phyloP scores from a whole-genome alignment of 2,888 invertebrate species.

The Gortyna flavago region DNA sequence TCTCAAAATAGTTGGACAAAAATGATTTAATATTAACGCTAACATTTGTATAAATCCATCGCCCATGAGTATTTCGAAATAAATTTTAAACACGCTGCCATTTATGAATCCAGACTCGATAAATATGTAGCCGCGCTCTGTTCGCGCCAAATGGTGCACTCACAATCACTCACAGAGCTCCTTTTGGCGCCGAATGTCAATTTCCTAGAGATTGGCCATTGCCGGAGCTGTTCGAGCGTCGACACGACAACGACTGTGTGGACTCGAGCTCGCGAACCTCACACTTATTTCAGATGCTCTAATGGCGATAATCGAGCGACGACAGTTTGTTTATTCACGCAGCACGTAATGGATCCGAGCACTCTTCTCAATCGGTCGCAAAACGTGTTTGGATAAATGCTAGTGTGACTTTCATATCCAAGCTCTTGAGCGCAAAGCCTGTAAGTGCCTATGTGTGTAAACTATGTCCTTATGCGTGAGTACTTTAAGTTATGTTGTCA shows the following conservation, averaged over 20 bases:
- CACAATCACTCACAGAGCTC: constrained; percentile 78
- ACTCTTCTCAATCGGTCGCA: constrained; percentile 85
- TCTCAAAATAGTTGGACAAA: constrained; percentile 6
- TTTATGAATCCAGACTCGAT: constrained; percentile 77
- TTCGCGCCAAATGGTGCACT: constrained; percentile 80
- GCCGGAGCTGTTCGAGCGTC: constrained; percentile 74
- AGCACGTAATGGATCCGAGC: constrained; percentile 84
- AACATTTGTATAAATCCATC: constrained; percentile 42
- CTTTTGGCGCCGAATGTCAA: constrained; percentile 86
- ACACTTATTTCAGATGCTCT: constrained; percentile 58
- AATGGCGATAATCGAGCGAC: constrained; percentile 77
- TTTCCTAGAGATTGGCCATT: constrained; percentile 84
- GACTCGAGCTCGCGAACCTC: constrained; percentile 32
- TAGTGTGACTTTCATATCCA: constrained; percentile 86
- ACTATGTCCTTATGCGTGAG: constrained; percentile 67
- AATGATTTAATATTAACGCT: constrained; percentile 21
- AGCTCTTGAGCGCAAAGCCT: constrained; percentile 71
- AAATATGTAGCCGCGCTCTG: constrained; percentile 81
- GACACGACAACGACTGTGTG: constrained; percentile 68
- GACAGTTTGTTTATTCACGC: constrained; percentile 80
- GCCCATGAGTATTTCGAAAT: constrained; percentile 47
- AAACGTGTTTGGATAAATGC: constrained; percentile 87
- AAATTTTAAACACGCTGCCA: constrained; percentile 69
- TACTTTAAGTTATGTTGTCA: constrained; percentile 68
- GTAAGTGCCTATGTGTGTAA: constrained; percentile 72